These are phyloP conservation scores for Junco hyemalis DNA, from an alignment of 2,113 vertebrate species.

Conservation along the genomic window DNA sequence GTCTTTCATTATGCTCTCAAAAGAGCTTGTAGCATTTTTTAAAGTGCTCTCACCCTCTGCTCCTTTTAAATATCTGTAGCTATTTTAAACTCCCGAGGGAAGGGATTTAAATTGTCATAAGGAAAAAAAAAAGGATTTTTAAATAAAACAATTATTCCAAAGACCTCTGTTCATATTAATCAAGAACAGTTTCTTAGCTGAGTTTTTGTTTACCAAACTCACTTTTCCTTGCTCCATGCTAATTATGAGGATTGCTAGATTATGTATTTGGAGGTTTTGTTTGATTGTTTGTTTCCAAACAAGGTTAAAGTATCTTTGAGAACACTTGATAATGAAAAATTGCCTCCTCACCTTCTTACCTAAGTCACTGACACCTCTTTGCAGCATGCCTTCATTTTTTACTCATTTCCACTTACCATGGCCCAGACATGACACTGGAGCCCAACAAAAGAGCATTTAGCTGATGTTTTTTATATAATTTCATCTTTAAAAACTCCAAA, in stretches of 20 bases:
- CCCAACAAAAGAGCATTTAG: not conserved
- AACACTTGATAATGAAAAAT: not conserved
- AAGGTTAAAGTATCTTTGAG: not conserved
- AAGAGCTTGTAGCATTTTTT: not conserved
- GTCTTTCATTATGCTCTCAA: not conserved
- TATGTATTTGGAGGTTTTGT: not conserved
- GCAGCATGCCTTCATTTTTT: not conserved
- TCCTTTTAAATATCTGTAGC: not conserved
- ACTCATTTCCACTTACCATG: not conserved
- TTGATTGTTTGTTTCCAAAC: slow-evolving; percentile 24
- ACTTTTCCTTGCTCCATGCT: not conserved
- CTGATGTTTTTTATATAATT: not conserved
- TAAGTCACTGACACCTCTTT: not conserved
- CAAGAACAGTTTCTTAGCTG: not conserved
- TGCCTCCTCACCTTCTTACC: not conserved
- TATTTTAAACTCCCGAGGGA: not conserved
- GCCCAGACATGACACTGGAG: not conserved
- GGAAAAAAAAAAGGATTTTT: not conserved
- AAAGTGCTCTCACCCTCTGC: not conserved
- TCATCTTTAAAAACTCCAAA: not conserved
- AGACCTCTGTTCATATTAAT: not conserved
- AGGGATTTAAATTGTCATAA: not conserved
- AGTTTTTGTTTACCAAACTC: slow-evolving; percentile 8
- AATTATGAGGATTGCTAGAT: not conserved
- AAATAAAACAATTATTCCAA: not conserved